Conservation (phyloP, 1,140 invertebrate genomes). For the Melanaphis sacchari region DNA sequence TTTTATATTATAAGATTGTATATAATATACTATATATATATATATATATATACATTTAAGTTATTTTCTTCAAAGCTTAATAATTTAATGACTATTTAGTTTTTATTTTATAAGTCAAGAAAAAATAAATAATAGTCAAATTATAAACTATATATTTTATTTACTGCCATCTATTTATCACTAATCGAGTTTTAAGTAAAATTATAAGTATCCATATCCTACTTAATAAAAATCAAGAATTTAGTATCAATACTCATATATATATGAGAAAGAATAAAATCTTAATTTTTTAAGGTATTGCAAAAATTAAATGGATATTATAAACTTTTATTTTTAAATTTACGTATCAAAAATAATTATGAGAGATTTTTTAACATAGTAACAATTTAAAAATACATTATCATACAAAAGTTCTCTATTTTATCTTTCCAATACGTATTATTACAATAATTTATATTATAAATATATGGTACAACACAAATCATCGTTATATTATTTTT, state of each 20-base stretch:
- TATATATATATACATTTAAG: background rate
- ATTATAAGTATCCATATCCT: too few relatives aligned
- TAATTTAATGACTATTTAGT: too few relatives aligned
- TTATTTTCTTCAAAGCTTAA: background rate
- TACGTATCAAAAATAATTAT: background rate
- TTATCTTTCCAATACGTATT: too few relatives aligned
- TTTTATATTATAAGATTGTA: background rate
- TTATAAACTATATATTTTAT: too few relatives aligned
- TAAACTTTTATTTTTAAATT: background rate
- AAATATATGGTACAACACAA: background rate
- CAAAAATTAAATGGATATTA: background rate
- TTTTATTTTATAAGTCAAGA: too few relatives aligned
- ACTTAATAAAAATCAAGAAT: too few relatives aligned
- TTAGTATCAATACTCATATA: too few relatives aligned
- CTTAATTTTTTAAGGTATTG: background rate
- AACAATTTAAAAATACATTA: background rate
- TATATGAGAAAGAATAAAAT: background rate
- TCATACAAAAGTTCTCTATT: background rate
- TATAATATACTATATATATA: background rate
- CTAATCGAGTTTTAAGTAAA: too few relatives aligned
- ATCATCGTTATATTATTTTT: background rate
- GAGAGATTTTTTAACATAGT: background rate
- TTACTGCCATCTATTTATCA: too few relatives aligned
- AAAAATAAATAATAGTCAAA: too few relatives aligned
- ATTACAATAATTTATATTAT: too few relatives aligned